These are phyloP conservation scores for Pollenia amentaria DNA, from an alignment of 2,888 invertebrate genomes.

Conservation along the genomic window DNA sequence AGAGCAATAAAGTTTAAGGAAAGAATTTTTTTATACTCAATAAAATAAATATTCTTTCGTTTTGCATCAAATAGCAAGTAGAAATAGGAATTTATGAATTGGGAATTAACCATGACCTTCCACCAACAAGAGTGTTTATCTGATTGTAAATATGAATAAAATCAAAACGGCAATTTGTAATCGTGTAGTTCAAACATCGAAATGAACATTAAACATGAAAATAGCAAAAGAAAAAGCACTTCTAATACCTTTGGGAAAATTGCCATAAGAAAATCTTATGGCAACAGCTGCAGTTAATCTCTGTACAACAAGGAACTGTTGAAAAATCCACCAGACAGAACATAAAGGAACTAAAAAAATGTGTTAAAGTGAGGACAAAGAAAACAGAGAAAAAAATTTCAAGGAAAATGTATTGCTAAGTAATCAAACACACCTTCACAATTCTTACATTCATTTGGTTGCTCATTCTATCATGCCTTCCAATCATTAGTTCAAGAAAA, in stretches of 20 bases:
- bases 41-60: slow-evolving; percentile 64
- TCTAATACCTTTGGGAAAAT: slow-evolving; percentile 36
- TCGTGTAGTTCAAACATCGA: slow-evolving; percentile 28
- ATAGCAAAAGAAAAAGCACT: background rate
- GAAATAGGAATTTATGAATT: slow-evolving; percentile 63
- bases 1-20: background rate
- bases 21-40: slow-evolving; percentile 51
- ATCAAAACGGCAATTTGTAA: slow-evolving; percentile 64
- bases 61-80: slow-evolving; percentile 56
- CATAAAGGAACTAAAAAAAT: background rate
- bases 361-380: background rate
- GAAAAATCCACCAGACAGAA: background rate
- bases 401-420: slow-evolving; percentile 24
- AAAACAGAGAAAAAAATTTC: background rate
- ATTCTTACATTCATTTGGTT: background rate
- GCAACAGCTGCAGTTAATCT: slow-evolving; percentile 68
- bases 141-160: slow-evolving; percentile 42
- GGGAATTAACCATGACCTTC: slow-evolving; percentile 17
- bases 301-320: slow-evolving; percentile 1
- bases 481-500: background rate
- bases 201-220: slow-evolving; percentile 46
- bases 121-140: slow-evolving; percentile 37
- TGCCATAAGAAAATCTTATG: slow-evolving; percentile 17
- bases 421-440: background rate
- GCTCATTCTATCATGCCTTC: background rate